phyloP scores from a whole-genome alignment of 2,888 invertebrate species.

The Argynnis bischoffii region DNA sequence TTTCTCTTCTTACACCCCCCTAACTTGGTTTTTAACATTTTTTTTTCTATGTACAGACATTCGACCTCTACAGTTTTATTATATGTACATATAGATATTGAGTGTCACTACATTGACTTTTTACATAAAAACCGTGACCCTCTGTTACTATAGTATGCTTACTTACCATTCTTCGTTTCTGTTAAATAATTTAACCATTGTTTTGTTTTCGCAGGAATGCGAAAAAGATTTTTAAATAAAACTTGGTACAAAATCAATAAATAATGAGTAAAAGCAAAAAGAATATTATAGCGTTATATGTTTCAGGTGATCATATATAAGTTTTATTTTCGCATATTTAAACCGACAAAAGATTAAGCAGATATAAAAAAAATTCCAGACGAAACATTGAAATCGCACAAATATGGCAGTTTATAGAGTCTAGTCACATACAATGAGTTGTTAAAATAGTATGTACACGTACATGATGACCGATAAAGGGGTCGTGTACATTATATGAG shows the following conservation, averaged over 20 bases:
- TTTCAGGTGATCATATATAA: not conserved
- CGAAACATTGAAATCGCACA: conserved; percentile 22
- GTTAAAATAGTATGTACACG: conserved; percentile 72
- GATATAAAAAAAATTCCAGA: conserved; percentile 24
- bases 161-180: no score
- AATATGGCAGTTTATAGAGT: conserved; percentile 28
- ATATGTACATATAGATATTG: no score
- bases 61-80: no score
- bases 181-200: no score
- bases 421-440: conserved; percentile 61
- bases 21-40: no score
- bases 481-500: conserved; percentile 66
- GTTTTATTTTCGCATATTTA: not conserved
- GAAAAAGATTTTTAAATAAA: no score
- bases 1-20: no score
- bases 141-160: no score
- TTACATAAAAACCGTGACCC: not conserved
- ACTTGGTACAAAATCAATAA: no score
- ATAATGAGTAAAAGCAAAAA: no score
- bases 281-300: not conserved
- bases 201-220: no score
- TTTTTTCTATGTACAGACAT: no score
- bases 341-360: not conserved
- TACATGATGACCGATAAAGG: conserved; percentile 76
- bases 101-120: not conserved